A percentile compares a stretch with the other conserved stretches of the same genome.
phyloP scores from a whole-genome alignment of 2,113 vertebrate genomes.

The Lagopus leucura region DNA sequence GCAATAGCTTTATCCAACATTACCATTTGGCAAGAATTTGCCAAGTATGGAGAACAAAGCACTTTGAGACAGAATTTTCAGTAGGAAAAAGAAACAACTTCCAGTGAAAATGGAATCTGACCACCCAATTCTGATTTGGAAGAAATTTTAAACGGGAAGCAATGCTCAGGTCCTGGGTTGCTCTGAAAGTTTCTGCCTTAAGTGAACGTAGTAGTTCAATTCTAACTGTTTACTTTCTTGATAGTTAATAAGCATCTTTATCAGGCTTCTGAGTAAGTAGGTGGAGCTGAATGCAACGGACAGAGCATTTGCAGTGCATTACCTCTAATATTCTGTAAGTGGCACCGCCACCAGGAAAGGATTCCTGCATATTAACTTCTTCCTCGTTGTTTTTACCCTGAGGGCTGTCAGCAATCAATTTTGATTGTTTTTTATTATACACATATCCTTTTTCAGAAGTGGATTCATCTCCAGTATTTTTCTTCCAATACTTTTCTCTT shows the following conservation, averaged over 20 bases:
- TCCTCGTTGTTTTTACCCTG: constrained; percentile 13
- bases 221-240: background rate
- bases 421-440: background rate
- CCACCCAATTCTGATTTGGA: background rate
- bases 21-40: background rate
- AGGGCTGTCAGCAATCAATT: background rate
- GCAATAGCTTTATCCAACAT: background rate
- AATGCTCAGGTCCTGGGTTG: background rate
- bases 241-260: background rate
- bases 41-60: background rate
- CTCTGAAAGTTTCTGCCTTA: background rate
- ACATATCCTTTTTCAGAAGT: background rate
- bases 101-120: background rate
- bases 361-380: background rate
- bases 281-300: background rate
- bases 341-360: constrained; percentile 85
- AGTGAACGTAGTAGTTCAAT: background rate
- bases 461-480: background rate
- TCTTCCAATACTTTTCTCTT: constrained; percentile 6
- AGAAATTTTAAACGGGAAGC: background rate
- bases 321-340: constrained; percentile 92
- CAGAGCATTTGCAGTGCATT: background rate
- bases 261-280: background rate
- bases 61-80: background rate
- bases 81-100: background rate